A percentile compares a stretch with the other conserved stretches of the same genome.
phyloP scores from a whole-genome alignment of 2,888 invertebrate species.

The Platypus cylindrus region DNA sequence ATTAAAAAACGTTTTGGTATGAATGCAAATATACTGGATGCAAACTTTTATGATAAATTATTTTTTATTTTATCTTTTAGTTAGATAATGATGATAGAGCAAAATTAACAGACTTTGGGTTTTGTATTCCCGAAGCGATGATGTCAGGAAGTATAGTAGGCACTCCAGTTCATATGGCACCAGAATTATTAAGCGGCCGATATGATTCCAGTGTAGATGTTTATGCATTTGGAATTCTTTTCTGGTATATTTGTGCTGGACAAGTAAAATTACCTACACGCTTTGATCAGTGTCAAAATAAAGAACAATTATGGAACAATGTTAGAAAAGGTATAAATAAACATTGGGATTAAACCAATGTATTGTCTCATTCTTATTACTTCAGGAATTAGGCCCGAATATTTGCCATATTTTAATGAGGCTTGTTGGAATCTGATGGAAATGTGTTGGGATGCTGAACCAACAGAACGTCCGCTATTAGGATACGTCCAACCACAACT shows the following conservation, averaged over 20 bases:
- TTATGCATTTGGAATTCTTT: slow-evolving; percentile 80
- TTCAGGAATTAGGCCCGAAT: slow-evolving; percentile 69
- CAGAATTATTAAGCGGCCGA: slow-evolving; percentile 67
- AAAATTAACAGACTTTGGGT: slow-evolving; percentile 76
- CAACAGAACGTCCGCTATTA: slow-evolving; percentile 57
- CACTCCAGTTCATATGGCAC: slow-evolving; percentile 86
- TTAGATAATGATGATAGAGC: slow-evolving; percentile 61
- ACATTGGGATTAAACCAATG: background rate
- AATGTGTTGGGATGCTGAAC: slow-evolving; percentile 71
- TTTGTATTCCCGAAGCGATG: slow-evolving; percentile 82
- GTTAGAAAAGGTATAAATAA: slow-evolving; percentile 58
- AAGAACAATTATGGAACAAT: slow-evolving; percentile 75
- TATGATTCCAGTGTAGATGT: slow-evolving; percentile 79
- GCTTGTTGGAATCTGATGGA: slow-evolving; percentile 77
- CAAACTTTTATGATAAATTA: background rate
- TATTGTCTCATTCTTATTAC: slow-evolving; percentile 4
- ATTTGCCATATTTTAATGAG: slow-evolving; percentile 57
- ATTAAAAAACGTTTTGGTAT: slow-evolving; percentile 73
- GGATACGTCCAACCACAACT: slow-evolving; percentile 64
- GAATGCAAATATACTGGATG: slow-evolving; percentile 16
- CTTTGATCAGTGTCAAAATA: slow-evolving; percentile 73
- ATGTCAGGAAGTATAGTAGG: slow-evolving; percentile 83
- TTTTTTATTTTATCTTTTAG: slow-evolving; percentile 22
- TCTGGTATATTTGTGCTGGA: slow-evolving; percentile 84
- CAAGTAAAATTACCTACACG: slow-evolving; percentile 63